Evolutionary conservation across 2,113 vertebrate species (phyloP).

Genomic region (Cathartes aura): DNA sequence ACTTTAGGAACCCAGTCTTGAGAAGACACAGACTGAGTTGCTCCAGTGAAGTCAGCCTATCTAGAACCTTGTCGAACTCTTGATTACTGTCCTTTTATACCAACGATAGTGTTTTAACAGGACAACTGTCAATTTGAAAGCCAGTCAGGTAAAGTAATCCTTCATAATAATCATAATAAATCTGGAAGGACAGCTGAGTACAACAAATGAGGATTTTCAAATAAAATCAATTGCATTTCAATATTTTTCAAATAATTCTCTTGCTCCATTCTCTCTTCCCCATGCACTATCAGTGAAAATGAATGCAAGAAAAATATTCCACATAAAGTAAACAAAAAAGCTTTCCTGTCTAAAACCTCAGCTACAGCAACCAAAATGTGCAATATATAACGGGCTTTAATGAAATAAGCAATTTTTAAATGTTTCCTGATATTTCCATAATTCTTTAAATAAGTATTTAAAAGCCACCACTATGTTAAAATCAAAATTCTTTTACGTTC

Average conservation of each 20-base stretch:
- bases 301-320: neutral
- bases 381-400: neutral
- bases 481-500: neutral
- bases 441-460: neutral
- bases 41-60: neutral
- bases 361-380: neutral
- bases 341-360: neutral
- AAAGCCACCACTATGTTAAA: neutral
- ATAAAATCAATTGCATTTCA: neutral
- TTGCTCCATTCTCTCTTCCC: neutral
- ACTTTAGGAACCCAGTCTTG: neutral
- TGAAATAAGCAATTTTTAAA: neutral
- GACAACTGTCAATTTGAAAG: neutral
- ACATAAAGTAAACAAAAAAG: neutral
- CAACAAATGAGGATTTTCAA: neutral
- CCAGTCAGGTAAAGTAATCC: neutral
- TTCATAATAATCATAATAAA: neutral
- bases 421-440: neutral
- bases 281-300: neutral
- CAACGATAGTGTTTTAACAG: neutral
- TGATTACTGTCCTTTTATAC: neutral
- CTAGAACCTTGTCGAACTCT: neutral
- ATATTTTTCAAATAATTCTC: neutral
- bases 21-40: neutral
- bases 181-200: neutral